Evolutionary conservation across 1,140 invertebrate species (phyloP), one percentile per base, ranked within the genome.

Genomic region (Lordiphosa collinella): DNA sequence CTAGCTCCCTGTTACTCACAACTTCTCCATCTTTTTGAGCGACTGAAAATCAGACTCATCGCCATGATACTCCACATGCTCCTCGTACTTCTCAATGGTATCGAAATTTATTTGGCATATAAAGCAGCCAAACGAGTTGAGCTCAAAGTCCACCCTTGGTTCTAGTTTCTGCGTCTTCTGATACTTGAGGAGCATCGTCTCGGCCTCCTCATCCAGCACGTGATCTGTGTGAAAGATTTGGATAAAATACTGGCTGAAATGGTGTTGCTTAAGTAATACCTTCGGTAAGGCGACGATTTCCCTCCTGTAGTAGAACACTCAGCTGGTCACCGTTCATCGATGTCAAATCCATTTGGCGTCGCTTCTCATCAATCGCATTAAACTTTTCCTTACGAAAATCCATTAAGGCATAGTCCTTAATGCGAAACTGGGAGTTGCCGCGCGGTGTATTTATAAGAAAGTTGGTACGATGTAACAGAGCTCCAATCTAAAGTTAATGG

Each of bases 11-110:
- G 1, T 9, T 9, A 53, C 75, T 66, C 56, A 87, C 86, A 46
- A 51, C 37, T 87, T 78, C 9, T 48, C 34, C 68, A 84, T 82
- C 36, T 62, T 40, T 1, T 63, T 25, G 10, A 86, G 62, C 3
- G 64, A 84, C 31, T 72, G 57, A 14, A 85, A 88, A 37, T 87
- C 86, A 2, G 76, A 79, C 44, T 88, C 86, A 44, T 88, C 86
- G 6, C 76, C 73, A 49, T 88, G 86, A 14, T 56, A 57, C 47
- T 76, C 66, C 34, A 88, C 66, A 46, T 88, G 86, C n/a, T 86
- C 73, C 49, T 88, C 86, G 12, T 75, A 88, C 40, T 74, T 67
- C 31, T 68, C 63, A 29, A 76, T 86, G 10, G 47, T 73, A n/a
- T 65, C 55, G 22, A 88, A 88, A 60, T 88, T 86, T 29, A 52